Base-by-base conservation (phyloP, 2,888 invertebrate genomes). In the Ceratothoa steindachneri region DNA sequence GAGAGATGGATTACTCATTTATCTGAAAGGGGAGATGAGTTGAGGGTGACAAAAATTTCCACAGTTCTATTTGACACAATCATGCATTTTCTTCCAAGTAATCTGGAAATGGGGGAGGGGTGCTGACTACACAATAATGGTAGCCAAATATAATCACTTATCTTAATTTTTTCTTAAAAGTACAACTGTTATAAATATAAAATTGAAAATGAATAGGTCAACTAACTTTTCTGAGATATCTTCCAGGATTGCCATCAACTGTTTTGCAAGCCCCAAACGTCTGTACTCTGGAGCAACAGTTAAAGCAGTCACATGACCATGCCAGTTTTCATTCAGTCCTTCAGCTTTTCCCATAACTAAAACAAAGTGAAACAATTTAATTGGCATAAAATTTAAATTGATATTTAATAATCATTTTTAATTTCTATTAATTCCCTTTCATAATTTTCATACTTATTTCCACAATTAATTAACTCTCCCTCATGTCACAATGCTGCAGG, bases 341-440 rank as follows among this genome's bases (percentile, higher is more conserved):
- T 99, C 99, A 0, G 97, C 93, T 86, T 99, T 99, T 51, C 98
- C 98, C 97, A 99, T 98, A 71, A 99, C 97, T 97, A 83, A 88
- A 80, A 71, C 64, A n/a, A n/a, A n/a, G n/a, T n/a, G n/a, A n/a
- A 64, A 22, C 53, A 53, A 22, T 64, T 9, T 3, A 2, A 30
- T n/a, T 53, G 31, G 15, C 28, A 22, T 9, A 2, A 4, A 51
- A 51, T 9, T 12, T 28, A 67, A 1, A 1, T 9, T 22, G 12
- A 29, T 29, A 22, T 29, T 27, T 67, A 22, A 12, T 12, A 29
- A 1, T 22, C 28, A 67, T 15, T 28, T 67, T n/a, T 22, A 22
- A 12, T 29, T 15, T 15, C 9, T 12, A 51, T 51, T 51, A 12
- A 15, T 51, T 51, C 9, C 51, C 9, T 51, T 12, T 51, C 12